phyloP scores from a whole-genome alignment of 2,797 vertebrate species.

The Mormyrus hasselquistii region DNA sequence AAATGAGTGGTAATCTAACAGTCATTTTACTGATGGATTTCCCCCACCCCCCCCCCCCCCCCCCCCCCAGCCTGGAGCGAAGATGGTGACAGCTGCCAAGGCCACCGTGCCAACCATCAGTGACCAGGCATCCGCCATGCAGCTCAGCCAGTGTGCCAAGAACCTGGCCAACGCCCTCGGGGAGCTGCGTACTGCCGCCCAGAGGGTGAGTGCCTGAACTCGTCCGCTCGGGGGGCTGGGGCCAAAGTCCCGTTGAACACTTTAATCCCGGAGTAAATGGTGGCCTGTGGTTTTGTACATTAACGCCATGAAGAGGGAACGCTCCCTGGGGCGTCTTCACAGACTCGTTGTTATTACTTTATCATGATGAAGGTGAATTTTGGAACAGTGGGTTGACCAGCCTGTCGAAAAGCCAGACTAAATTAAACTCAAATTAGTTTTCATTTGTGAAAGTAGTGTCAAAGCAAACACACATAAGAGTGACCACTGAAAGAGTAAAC shows the following conservation, averaged over 20 bases:
- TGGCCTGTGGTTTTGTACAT: not conserved
- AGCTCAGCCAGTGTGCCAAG: slow-evolving; percentile 95
- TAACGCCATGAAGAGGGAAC: not conserved
- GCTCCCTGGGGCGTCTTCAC: not conserved
- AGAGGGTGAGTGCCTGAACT: slow-evolving; percentile 69
- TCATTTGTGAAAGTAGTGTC: not conserved
- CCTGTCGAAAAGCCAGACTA: not conserved
- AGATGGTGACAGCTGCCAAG: slow-evolving; percentile 92
- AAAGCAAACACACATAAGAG: not conserved
- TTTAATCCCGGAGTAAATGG: not conserved
- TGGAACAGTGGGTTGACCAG: not conserved
- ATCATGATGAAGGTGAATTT: not conserved
- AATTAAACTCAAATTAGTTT: too few species aligned
- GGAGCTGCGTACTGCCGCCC: slow-evolving; percentile 84
- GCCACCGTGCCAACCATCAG: slow-evolving; percentile 87
- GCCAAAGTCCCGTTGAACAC: not conserved
- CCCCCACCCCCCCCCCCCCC: too few species aligned
- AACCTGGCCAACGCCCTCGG: slow-evolving; percentile 81
- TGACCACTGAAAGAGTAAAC: not conserved
- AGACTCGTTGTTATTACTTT: not conserved
- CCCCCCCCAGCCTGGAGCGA: slow-evolving; percentile 77
- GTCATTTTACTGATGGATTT: not conserved
- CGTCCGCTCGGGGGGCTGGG: not conserved
- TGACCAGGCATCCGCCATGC: slow-evolving; percentile 94
- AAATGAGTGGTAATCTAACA: not conserved